Evolutionary conservation across 2,797 vertebrate genomes (phyloP).

Genomic region (Alosa sapidissima): DNA sequence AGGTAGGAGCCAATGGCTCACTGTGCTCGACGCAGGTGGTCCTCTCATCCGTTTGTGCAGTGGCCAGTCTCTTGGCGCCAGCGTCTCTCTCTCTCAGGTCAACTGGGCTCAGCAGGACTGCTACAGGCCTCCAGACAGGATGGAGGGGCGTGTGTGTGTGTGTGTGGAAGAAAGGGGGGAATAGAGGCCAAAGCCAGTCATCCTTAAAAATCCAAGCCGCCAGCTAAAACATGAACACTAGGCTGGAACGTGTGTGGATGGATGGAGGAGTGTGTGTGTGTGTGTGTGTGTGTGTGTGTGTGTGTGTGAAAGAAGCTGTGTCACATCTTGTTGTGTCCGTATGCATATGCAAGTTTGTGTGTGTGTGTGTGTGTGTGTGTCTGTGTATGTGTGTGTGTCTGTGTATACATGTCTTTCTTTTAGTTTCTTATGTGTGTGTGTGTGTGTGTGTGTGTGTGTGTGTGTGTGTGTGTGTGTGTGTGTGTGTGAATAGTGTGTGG

Average conservation of each 20-base stretch:
- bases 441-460: not conserved
- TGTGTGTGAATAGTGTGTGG: no score
- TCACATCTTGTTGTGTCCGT: not conserved
- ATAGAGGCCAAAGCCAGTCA: slow-evolving; percentile 30
- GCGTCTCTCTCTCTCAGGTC: not conserved
- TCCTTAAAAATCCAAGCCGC: slow-evolving; percentile 36
- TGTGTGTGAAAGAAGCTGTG: not conserved
- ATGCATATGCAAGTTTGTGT: not conserved
- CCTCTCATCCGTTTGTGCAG: not conserved
- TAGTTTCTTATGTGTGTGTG: not conserved
- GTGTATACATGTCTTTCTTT: not conserved
- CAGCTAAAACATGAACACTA: not conserved
- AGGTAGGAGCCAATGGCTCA: not conserved
- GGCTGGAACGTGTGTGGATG: not conserved
- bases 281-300: slow-evolving; percentile 15
- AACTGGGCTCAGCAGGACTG: slow-evolving; percentile 1
- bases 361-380: not conserved
- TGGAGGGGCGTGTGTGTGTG: not conserved
- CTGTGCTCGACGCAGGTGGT: not conserved
- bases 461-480: not conserved
- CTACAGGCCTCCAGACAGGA: not conserved
- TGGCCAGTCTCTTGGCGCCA: not conserved
- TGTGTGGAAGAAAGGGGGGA: not conserved
- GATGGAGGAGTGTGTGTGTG: slow-evolving; percentile 1
- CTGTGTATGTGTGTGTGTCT: not conserved